Conservation (phyloP, 2,888 invertebrate species). For the Meloe dianella region DNA sequence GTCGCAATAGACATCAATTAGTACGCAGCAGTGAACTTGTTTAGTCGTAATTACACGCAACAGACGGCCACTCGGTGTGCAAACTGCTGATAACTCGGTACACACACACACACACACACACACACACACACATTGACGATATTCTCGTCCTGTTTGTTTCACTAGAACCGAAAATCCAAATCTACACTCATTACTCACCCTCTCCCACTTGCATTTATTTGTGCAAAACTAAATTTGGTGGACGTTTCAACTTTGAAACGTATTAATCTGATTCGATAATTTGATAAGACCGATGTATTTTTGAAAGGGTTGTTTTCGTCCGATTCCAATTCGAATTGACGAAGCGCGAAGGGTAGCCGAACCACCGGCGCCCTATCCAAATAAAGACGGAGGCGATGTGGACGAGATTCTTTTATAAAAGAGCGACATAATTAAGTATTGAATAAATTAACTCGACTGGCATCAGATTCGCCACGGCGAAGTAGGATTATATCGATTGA, state of each 20-base stretch:
- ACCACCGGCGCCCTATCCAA: too few species aligned
- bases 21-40: constrained; percentile 60
- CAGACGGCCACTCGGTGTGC: constrained; percentile 56
- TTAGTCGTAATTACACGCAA: constrained; percentile 60
- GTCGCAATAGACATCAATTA: constrained; percentile 60
- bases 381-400: too few species aligned
- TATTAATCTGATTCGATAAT: constrained; percentile 29
- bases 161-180: background rate
- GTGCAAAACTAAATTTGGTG: constrained; percentile 16
- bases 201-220: constrained; percentile 12
- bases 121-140: background rate
- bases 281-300: background rate
- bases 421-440: constrained; percentile 54
- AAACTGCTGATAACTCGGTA: constrained; percentile 53
- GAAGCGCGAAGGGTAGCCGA: too few species aligned
- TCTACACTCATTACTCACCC: too few species aligned
- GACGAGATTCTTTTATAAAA: constrained; percentile 44
- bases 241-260: constrained; percentile 17
- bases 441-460: constrained; percentile 56
- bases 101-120: constrained; percentile 21
- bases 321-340: too few species aligned
- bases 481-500: constrained; percentile 57
- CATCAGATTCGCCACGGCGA: constrained; percentile 55
- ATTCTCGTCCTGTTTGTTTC: background rate
- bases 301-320: too few species aligned